Conservation (phyloP, 2,888 invertebrate species). For the Noctua pronuba region DNA sequence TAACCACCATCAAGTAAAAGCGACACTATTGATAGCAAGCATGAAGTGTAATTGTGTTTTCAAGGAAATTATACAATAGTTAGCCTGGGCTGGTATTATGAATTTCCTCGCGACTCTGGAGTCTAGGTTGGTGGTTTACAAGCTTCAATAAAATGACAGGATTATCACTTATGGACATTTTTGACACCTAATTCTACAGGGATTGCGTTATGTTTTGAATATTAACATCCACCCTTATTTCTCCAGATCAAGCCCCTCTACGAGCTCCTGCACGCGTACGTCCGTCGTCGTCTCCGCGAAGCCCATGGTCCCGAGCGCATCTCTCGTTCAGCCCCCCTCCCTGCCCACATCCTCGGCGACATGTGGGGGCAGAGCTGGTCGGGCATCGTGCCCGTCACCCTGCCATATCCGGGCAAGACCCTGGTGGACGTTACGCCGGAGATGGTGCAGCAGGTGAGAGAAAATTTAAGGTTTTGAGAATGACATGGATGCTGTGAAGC, state of each 20-base stretch:
- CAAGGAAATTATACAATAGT: background rate
- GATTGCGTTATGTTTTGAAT: background rate
- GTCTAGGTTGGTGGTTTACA: background rate
- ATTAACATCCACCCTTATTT: background rate
- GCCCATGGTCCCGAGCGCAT: constrained; percentile 96
- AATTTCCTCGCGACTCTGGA: background rate
- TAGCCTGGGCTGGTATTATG: background rate
- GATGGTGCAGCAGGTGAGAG: constrained; percentile 93
- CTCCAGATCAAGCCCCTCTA: constrained; percentile 94
- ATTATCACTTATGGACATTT: background rate
- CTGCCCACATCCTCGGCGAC: constrained; percentile 96
- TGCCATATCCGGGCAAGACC: constrained; percentile 96
- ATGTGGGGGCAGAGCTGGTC: constrained; percentile 98
- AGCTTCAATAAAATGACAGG: background rate
- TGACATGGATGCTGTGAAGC: background rate
- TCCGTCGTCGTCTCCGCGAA: constrained; percentile 95
- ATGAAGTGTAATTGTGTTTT: background rate
- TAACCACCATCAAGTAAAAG: no score
- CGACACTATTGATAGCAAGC: background rate
- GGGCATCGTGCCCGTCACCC: constrained; percentile 94
- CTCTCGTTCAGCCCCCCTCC: constrained; percentile 94
- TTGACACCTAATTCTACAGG: background rate
- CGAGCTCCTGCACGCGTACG: constrained; percentile 96
- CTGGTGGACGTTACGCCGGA: constrained; percentile 95
- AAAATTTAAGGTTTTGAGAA: background rate